Evolutionary conservation across 1,140 invertebrate genomes (phyloP).

Genomic region (Philaenus spumarius): DNA sequence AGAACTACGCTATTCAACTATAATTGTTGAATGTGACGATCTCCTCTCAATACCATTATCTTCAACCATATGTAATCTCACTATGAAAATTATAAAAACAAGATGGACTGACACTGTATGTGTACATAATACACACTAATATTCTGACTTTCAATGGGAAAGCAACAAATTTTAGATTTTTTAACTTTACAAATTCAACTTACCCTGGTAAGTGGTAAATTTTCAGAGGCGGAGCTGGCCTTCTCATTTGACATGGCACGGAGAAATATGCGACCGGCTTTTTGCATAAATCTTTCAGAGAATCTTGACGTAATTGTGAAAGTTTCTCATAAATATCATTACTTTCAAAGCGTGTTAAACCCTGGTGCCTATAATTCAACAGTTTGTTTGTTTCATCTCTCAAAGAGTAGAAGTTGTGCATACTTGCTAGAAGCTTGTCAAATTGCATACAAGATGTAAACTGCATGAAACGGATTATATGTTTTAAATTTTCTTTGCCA

Average conservation of each 20-base stretch:
- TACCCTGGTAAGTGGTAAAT: conserved; percentile 69
- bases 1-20: no score
- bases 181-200: background rate
- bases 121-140: no score
- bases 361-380: background rate
- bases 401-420: background rate
- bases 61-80: no score
- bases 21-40: no score
- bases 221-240: conserved; percentile 57
- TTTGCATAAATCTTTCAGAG: conserved; percentile 48
- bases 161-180: background rate
- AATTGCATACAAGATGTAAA: no score
- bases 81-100: no score
- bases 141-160: no score
- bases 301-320: background rate
- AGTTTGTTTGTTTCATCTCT: background rate
- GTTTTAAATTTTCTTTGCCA: conserved; percentile 40
- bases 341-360: no score
- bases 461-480: conserved; percentile 41
- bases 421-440: background rate
- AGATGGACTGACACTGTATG: no score
- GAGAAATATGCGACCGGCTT: conserved; percentile 47
- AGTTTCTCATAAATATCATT: background rate
- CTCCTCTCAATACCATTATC: no score
- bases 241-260: conserved; percentile 43